Conservation (phyloP, 1,140 invertebrate genomes). For the Drosophila quadrilineata region DNA sequence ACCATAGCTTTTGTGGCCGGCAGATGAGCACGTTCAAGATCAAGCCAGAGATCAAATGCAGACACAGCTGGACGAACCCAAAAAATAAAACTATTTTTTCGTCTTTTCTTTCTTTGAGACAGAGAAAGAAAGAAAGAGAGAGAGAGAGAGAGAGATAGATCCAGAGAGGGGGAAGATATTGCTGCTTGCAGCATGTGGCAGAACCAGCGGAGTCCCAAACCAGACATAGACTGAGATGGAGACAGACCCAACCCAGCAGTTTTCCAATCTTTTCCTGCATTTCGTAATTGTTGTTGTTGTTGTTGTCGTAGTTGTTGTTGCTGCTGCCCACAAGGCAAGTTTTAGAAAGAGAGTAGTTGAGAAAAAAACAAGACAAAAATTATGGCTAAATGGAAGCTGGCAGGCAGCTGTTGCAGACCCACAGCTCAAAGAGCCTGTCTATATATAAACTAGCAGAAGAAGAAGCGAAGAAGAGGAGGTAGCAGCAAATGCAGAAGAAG, state of each 20-base stretch:
- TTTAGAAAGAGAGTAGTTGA: too few relatives aligned
- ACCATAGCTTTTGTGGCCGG: slow-evolving; percentile 8
- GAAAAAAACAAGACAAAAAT: slow-evolving; percentile 51
- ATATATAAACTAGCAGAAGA: slow-evolving; percentile 30
- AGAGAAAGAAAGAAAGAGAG: not conserved
- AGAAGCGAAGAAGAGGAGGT: too few relatives aligned
- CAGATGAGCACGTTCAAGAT: slow-evolving; percentile 78
- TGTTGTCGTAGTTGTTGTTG: slow-evolving; percentile 19
- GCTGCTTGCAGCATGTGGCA: slow-evolving; percentile 1
- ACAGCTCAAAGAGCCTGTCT: slow-evolving; percentile 5
- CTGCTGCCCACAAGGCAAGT: slow-evolving; percentile 58
- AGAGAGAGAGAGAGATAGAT: not conserved
- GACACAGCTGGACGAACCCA: slow-evolving; percentile 23
- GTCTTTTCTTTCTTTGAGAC: too few relatives aligned
- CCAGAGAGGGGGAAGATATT: not conserved
- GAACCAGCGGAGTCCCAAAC: not conserved
- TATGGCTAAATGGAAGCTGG: slow-evolving; percentile 59
- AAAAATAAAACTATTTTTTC: not conserved
- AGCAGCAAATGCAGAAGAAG: not conserved
- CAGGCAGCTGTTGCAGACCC: slow-evolving; percentile 29
- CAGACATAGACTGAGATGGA: too few relatives aligned
- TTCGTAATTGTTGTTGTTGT: slow-evolving; percentile 52
- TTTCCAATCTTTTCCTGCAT: slow-evolving; percentile 38
- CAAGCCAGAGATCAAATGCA: slow-evolving; percentile 75
- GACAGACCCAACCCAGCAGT: slow-evolving; percentile 7